Evolutionary conservation across 2,113 vertebrate species (phyloP).

Genomic region (Pachypanchax playfairii): DNA sequence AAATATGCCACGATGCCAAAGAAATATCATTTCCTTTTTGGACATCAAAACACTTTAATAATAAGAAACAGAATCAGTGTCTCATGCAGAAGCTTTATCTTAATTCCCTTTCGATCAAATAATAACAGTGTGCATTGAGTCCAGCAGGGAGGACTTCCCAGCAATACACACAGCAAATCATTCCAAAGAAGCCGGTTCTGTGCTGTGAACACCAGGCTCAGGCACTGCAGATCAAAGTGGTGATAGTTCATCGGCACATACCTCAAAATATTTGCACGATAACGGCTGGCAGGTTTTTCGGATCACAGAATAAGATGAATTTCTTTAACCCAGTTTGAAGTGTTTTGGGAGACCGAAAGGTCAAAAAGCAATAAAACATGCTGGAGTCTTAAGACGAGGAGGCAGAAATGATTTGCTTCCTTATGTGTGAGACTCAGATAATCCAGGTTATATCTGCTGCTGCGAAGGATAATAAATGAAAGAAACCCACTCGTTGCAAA

Average conservation of each 20-base stretch:
- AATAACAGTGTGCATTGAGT: constrained; percentile 70
- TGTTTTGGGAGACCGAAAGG: constrained; percentile 34
- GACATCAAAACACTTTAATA: constrained; percentile 58
- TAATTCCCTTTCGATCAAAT: constrained; percentile 72
- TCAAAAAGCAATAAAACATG: constrained; percentile 48
- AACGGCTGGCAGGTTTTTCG: constrained; percentile 59
- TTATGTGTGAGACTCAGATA: constrained; percentile 23
- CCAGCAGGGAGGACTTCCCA: constrained; percentile 62
- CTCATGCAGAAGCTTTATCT: constrained; percentile 56
- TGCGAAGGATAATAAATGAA: constrained; percentile 27
- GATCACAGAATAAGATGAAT: constrained; percentile 64
- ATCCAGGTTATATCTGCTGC: constrained; percentile 42
- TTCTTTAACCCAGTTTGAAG: constrained; percentile 41
- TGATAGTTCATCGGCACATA: constrained; percentile 65
- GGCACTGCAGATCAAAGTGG: constrained; percentile 64
- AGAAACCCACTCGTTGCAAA: too few species aligned
- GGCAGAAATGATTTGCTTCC: constrained; percentile 58
- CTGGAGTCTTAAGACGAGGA: constrained; percentile 39
- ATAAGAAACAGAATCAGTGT: constrained; percentile 57
- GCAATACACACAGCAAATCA: constrained; percentile 60
- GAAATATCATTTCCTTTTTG: constrained; percentile 68
- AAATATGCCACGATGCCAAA: constrained; percentile 13
- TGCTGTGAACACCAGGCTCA: constrained; percentile 48
- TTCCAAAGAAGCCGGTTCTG: constrained; percentile 29
- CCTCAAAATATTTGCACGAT: constrained; percentile 67